Percentiles rank a stretch among this genome's conserved stretches.
These are phyloP conservation scores for Physella acuta DNA, from an alignment of 1,140 invertebrate genomes.

Conservation along the genomic window DNA sequence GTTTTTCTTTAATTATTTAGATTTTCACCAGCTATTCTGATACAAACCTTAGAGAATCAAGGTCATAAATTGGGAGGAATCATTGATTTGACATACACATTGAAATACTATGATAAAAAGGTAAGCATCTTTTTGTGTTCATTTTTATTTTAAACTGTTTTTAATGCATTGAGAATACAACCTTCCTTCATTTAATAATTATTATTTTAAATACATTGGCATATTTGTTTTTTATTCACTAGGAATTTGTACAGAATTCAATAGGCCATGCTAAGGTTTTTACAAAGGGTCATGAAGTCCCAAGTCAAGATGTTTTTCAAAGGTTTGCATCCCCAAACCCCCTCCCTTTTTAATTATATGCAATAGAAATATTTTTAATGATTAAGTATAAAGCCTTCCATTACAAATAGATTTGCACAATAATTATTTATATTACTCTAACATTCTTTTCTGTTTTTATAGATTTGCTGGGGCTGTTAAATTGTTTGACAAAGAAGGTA, in stretches of 20 bases:
- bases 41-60: slow-evolving; percentile 57
- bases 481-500: no score
- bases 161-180: no score
- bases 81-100: slow-evolving; percentile 72
- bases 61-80: slow-evolving; percentile 67
- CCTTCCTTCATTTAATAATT: no score
- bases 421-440: not conserved
- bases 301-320: slow-evolving; percentile 8
- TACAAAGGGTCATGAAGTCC: slow-evolving; percentile 11
- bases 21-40: slow-evolving; percentile 35
- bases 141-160: no score
- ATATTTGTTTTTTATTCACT: not conserved
- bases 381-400: not conserved
- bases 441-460: not conserved
- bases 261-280: slow-evolving; percentile 15
- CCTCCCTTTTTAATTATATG: not conserved
- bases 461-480: slow-evolving; percentile 5
- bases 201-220: no score
- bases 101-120: slow-evolving; percentile 67
- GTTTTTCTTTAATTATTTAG: no score
- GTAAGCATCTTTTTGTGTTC: no score
- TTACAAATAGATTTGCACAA: not conserved
- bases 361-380: not conserved
- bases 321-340: not conserved
- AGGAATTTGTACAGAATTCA: slow-evolving; percentile 12